phyloP scores from a whole-genome alignment of 2,797 vertebrate genomes.

The Pristis pectinata region DNA sequence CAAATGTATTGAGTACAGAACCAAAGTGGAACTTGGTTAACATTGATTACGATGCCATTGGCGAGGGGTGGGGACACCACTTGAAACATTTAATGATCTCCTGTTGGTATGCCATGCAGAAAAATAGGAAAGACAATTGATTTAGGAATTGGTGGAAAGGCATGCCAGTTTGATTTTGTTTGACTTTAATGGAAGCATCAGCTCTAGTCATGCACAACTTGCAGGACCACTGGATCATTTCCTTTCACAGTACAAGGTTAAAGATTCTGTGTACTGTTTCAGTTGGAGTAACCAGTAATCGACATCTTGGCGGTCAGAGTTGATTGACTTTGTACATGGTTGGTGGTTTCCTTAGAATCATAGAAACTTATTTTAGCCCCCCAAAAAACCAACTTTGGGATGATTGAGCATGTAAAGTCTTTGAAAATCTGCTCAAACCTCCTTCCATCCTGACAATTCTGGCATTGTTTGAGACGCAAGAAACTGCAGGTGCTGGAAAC shows the following conservation, averaged over 20 bases:
- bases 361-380: no score
- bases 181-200: background rate
- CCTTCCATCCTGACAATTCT: no score
- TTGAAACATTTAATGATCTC: background rate
- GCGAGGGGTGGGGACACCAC: background rate
- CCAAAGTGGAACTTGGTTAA: background rate
- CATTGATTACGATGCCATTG: background rate
- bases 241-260: background rate
- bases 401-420: no score
- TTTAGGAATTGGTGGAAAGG: background rate
- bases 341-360: background rate
- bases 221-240: background rate
- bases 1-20: background rate
- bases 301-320: background rate
- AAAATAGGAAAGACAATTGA: no score
- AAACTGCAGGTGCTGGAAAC: no score
- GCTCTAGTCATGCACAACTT: background rate
- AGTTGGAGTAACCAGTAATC: background rate
- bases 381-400: no score
- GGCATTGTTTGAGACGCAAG: no score
- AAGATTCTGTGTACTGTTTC: background rate
- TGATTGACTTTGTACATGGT: background rate
- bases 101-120: no score
- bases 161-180: background rate
- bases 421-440: no score